phyloP scores from a whole-genome alignment of 2,113 vertebrate genomes.

The Mobula hypostoma region DNA sequence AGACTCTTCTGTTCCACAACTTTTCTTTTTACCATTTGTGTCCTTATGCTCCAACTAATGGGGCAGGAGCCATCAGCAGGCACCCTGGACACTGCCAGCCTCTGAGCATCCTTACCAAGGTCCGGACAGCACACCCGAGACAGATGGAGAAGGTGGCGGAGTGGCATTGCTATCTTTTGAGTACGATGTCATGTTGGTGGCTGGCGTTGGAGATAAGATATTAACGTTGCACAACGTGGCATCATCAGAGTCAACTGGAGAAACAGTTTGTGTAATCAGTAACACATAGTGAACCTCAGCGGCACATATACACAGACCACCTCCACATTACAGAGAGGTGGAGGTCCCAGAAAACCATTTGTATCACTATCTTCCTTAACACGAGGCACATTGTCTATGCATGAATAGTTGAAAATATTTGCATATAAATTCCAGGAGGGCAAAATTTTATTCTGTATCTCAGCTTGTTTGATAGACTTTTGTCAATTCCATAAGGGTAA shows the following conservation, averaged over 20 bases:
- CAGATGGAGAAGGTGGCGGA: slow-evolving; percentile 76
- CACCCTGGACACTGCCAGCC: background rate
- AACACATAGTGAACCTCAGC: background rate
- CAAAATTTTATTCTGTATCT: too few relatives aligned
- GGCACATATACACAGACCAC: background rate
- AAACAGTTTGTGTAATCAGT: background rate
- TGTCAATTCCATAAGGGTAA: too few relatives aligned
- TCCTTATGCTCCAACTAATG: too few relatives aligned
- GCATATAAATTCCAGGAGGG: too few relatives aligned
- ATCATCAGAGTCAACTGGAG: slow-evolving; percentile 79
- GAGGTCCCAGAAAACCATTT: too few relatives aligned
- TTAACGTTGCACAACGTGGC: slow-evolving; percentile 65
- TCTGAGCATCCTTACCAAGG: slow-evolving; percentile 56
- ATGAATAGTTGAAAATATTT: too few relatives aligned
- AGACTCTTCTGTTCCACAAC: too few relatives aligned
- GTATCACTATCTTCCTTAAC: too few relatives aligned
- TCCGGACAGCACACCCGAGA: slow-evolving; percentile 73
- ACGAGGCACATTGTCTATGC: too few relatives aligned
- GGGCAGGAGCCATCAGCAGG: too few relatives aligned
- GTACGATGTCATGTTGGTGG: slow-evolving; percentile 54
- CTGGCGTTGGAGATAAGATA: slow-evolving; percentile 64
- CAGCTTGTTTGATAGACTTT: too few relatives aligned
- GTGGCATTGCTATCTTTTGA: slow-evolving; percentile 74
- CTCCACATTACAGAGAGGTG: background rate
- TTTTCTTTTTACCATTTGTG: too few relatives aligned